These are phyloP conservation scores for Stegodyphus mimosarum DNA, from an alignment of 1,140 invertebrate genomes.

Conservation along the genomic window DNA sequence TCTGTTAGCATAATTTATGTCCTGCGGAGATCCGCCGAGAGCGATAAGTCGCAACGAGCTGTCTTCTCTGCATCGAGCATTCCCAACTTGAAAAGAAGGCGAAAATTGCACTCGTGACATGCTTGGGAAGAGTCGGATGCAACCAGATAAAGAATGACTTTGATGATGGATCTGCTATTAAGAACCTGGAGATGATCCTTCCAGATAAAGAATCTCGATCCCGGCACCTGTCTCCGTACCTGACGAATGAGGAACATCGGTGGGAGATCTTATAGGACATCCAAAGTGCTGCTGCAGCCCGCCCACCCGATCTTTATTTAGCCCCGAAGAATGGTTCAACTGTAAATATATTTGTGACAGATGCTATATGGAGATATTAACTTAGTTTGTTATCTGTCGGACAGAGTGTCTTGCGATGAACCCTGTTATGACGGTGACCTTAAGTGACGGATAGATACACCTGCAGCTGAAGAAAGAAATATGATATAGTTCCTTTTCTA, in stretches of 20 bases:
- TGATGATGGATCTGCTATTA: conserved; percentile 43
- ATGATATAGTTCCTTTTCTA: no score
- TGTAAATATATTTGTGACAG: conserved; percentile 4
- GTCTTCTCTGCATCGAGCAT: no score
- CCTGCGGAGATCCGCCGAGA: neutral
- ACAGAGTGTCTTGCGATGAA: no score
- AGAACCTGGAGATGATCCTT: conserved; percentile 2
- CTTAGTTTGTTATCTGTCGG: neutral
- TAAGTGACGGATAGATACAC: no score
- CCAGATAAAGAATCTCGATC: neutral
- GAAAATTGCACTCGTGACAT: conserved; percentile 20
- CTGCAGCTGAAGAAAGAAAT: no score
- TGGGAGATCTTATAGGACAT: neutral
- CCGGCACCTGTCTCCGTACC: neutral
- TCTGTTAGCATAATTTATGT: conserved; percentile 2
- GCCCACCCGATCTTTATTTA: conserved; percentile 5
- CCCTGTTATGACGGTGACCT: no score
- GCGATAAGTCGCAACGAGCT: no score
- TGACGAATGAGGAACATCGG: neutral
- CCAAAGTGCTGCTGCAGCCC: neutral
- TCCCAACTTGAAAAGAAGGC: neutral
- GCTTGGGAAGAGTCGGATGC: neutral
- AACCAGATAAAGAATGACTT: conserved; percentile 19
- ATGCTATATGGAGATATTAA: neutral
- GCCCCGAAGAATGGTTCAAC: neutral